Percentiles rank a stretch among this genome's conserved stretches.
Conservation (phyloP, 2,797 vertebrate species). For the Gymnoscopelus microlampas region DNA sequence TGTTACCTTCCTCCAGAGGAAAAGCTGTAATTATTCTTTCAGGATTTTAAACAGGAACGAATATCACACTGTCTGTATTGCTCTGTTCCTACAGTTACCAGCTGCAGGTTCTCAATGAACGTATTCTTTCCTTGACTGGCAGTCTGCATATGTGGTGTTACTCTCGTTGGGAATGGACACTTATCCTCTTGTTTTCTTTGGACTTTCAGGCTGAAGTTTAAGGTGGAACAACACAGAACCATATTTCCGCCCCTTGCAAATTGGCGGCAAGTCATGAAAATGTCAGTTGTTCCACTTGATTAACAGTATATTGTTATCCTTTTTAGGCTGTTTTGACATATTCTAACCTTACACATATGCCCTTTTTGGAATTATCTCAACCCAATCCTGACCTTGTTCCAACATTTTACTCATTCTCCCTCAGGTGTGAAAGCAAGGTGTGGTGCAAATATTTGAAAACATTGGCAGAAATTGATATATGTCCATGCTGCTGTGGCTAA, state of each 20-base stretch:
- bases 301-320: slow-evolving; percentile 43
- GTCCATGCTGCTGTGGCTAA: slow-evolving; percentile 62
- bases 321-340: slow-evolving; percentile 45
- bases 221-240: slow-evolving; percentile 38
- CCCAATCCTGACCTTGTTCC: slow-evolving; percentile 26
- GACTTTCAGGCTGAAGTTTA: slow-evolving; percentile 48
- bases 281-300: slow-evolving; percentile 64
- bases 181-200: slow-evolving; percentile 65
- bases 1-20: too few species aligned
- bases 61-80: slow-evolving; percentile 7
- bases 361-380: slow-evolving; percentile 21
- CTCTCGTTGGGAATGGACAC: slow-evolving; percentile 46
- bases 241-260: slow-evolving; percentile 52
- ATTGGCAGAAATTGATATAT: slow-evolving; percentile 72
- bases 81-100: slow-evolving; percentile 30
- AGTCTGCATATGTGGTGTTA: slow-evolving; percentile 31
- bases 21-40: slow-evolving; percentile 4
- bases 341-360: slow-evolving; percentile 20
- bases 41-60: slow-evolving; percentile 55
- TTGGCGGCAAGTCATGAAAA: slow-evolving; percentile 57
- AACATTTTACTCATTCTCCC: slow-evolving; percentile 24
- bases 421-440: slow-evolving; percentile 39
- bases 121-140: slow-evolving; percentile 36
- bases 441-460: slow-evolving; percentile 47
- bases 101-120: slow-evolving; percentile 30